phyloP scores from a whole-genome alignment of 2,113 vertebrate species.

The Falcunculus frontatus region DNA sequence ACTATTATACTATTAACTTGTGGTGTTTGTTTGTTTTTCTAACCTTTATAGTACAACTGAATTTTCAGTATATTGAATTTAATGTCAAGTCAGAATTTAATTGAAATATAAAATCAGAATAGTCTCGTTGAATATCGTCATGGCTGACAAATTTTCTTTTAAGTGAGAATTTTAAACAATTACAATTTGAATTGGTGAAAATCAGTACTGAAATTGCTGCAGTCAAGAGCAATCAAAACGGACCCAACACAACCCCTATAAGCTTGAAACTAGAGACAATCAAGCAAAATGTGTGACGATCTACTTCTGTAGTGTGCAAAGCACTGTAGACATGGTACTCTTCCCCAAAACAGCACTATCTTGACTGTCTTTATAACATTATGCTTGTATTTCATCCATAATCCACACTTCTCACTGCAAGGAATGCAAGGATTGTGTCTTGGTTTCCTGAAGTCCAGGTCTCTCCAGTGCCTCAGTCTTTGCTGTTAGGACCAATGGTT shows the following conservation, averaged over 20 bases:
- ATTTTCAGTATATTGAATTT: neutral
- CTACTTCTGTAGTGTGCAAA: neutral
- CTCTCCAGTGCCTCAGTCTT: neutral
- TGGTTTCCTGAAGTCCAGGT: neutral
- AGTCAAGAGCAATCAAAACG: neutral
- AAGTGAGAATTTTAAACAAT: neutral
- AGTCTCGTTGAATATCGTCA: fast-evolving
- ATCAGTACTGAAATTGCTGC: neutral
- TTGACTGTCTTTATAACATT: neutral
- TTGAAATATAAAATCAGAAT: neutral
- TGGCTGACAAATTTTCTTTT: neutral
- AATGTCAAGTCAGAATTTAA: neutral
- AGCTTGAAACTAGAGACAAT: neutral
- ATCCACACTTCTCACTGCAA: neutral
- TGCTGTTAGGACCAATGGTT: neutral
- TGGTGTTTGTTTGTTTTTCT: neutral
- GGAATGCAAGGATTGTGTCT: neutral
- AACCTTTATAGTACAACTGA: neutral
- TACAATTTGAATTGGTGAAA: neutral
- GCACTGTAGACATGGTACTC: neutral
- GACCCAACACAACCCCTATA: neutral
- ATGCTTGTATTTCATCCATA: neutral
- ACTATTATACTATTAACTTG: neutral
- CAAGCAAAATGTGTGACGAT: neutral
- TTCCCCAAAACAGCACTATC: neutral